A percentile compares a stretch with the other conserved stretches of the same genome.
Evolutionary conservation across 2,888 invertebrate species (phyloP).

Genomic region (Chymomyza amoena): DNA sequence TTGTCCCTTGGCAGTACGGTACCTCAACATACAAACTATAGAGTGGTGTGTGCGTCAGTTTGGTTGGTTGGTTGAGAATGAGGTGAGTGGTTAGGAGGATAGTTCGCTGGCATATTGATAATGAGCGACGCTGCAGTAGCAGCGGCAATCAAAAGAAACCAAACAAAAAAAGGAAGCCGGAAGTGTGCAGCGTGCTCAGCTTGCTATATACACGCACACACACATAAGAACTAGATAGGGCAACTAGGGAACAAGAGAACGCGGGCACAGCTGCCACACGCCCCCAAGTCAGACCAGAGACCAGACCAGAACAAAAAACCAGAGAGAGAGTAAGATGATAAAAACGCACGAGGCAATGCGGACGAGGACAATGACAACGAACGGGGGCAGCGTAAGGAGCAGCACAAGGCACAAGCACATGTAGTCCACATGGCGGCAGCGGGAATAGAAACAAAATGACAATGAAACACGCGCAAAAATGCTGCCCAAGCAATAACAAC

Average conservation of each 20-base stretch:
- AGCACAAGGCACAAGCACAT: not conserved
- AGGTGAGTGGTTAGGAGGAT: not conserved
- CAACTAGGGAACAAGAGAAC: not conserved
- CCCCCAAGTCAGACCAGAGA: conserved; percentile 15
- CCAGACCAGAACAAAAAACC: conserved; percentile 3
- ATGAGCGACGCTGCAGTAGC: conserved; percentile 36
- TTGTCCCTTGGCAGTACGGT: not conserved
- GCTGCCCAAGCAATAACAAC: conserved; percentile 1
- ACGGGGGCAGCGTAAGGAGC: not conserved
- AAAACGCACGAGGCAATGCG: conserved; percentile 9
- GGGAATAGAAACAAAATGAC: conserved; percentile 2
- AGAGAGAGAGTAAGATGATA: not conserved
- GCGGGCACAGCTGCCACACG: not conserved
- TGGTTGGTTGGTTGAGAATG: not conserved
- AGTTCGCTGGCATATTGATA: conserved; percentile 10
- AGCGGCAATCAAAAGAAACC: conserved; percentile 37
- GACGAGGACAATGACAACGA: not conserved
- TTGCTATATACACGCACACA: not conserved
- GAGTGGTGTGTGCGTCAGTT: not conserved
- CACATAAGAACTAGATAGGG: not conserved
- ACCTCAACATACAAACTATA: too few species aligned
- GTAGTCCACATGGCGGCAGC: not conserved
- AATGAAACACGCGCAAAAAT: conserved; percentile 1
- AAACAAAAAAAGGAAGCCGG: conserved; percentile 47
- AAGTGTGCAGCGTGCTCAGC: conserved; percentile 40